These are phyloP conservation scores for Amphipoea lucens DNA, from an alignment of 2,888 invertebrate genomes.

Conservation along the genomic window DNA sequence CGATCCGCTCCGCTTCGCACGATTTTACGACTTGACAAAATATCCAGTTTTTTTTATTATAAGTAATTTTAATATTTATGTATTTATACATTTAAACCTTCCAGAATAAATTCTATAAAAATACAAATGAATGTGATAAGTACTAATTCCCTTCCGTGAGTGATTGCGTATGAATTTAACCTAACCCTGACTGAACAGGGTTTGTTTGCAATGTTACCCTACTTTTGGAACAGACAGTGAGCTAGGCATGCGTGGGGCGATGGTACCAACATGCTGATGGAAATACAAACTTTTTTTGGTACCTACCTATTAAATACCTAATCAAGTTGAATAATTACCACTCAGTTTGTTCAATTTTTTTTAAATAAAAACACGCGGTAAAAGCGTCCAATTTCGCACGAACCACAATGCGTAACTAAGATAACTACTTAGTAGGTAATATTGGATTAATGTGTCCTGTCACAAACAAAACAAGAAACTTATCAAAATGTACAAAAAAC, in stretches of 20 bases:
- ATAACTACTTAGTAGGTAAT: background rate
- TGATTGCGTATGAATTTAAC: background rate
- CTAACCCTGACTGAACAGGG: no score
- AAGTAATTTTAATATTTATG: background rate
- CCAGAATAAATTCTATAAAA: background rate
- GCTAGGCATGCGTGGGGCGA: background rate
- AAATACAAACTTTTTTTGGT: background rate
- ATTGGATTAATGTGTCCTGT: background rate
- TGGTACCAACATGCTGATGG: background rate
- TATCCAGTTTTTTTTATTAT: background rate
- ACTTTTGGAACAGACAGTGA: background rate
- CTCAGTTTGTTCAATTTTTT: background rate
- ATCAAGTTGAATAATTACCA: background rate
- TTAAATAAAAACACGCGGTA: background rate
- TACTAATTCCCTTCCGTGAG: background rate
- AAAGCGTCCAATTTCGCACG: background rate
- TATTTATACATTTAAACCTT: background rate
- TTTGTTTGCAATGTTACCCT: background rate
- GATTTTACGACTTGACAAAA: background rate
- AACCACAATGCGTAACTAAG: background rate
- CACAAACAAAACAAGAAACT: background rate
- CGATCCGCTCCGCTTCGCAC: background rate
- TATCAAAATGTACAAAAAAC: no score
- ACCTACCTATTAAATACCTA: background rate
- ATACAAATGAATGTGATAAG: background rate